Evolutionary conservation across 2,113 vertebrate genomes (phyloP).

Genomic region (Brachyistius frenatus): DNA sequence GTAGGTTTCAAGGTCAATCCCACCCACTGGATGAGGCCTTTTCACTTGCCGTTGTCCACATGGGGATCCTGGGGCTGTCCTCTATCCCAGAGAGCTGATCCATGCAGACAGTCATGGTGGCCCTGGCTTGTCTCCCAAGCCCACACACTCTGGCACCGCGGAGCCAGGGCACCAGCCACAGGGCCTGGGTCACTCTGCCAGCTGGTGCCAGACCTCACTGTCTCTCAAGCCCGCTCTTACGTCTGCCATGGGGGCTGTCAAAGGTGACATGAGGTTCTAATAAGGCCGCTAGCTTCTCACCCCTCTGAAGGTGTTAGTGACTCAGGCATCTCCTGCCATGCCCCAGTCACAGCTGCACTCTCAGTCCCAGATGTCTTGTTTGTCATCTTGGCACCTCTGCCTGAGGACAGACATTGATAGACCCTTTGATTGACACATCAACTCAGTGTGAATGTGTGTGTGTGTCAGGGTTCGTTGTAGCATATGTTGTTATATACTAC

Average conservation of each 20-base stretch:
- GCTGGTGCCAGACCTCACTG: conserved; percentile 76
- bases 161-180: conserved; percentile 76
- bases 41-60: conserved; percentile 62
- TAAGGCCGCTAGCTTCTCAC: conserved; percentile 63
- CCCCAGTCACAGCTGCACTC: conserved; percentile 72
- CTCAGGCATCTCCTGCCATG: conserved; percentile 67
- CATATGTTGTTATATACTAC: conserved; percentile 44
- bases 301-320: conserved; percentile 73
- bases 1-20: conserved; percentile 78
- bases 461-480: conserved; percentile 31
- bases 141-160: conserved; percentile 53
- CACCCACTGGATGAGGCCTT: conserved; percentile 63
- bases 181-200: conserved; percentile 80
- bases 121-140: conserved; percentile 73
- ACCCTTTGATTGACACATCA: conserved; percentile 80
- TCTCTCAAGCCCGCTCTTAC: conserved; percentile 63
- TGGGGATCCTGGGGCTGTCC: conserved; percentile 68
- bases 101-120: conserved; percentile 76
- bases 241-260: conserved; percentile 71
- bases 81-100: conserved; percentile 75
- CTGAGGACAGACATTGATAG: conserved; percentile 77
- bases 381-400: conserved; percentile 75
- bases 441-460: conserved; percentile 45
- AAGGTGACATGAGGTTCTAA: conserved; percentile 76
- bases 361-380: conserved; percentile 78